Percentiles rank a stretch among this genome's conserved stretches.
These are phyloP conservation scores for Caenorhabditis sp. DNA, from an alignment of 2,888 invertebrate genomes.

Conservation along the genomic window DNA sequence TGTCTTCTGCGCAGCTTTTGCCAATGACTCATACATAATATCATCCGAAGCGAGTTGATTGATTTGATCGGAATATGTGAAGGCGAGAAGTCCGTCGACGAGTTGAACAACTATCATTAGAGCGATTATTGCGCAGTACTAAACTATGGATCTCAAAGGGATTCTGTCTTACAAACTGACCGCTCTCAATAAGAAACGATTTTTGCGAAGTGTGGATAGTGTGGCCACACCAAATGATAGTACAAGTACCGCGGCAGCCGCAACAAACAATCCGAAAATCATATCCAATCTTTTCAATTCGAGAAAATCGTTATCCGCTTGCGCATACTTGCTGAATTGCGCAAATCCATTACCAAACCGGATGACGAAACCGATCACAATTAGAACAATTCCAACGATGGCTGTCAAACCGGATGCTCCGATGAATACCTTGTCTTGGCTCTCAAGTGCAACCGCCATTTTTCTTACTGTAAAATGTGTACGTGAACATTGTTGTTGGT, in stretches of 20 bases:
- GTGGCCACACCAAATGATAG: slow-evolving; percentile 40
- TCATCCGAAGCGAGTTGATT: slow-evolving; percentile 46
- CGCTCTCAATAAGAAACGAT: slow-evolving; percentile 38
- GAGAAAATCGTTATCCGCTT: slow-evolving; percentile 50
- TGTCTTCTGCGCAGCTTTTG: slow-evolving; percentile 17
- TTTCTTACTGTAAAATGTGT: background rate
- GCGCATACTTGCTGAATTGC: slow-evolving; percentile 38
- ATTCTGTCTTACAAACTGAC: slow-evolving; percentile 16
- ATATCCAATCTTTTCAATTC: slow-evolving; percentile 46
- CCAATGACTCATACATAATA: slow-evolving; percentile 33
- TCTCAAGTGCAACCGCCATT: slow-evolving; percentile 9
- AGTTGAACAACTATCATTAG: slow-evolving; percentile 50
- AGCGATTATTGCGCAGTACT: slow-evolving; percentile 50
- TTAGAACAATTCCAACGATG: slow-evolving; percentile 39
- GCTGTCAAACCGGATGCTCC: slow-evolving; percentile 32
- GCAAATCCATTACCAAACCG: slow-evolving; percentile 49
- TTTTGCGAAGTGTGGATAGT: slow-evolving; percentile 27
- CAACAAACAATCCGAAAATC: slow-evolving; percentile 48
- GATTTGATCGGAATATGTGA: slow-evolving; percentile 47
- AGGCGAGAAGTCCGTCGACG: slow-evolving; percentile 47
- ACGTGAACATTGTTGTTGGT: background rate
- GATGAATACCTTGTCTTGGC: slow-evolving; percentile 44
- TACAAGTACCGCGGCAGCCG: slow-evolving; percentile 43
- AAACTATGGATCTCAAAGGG: background rate
- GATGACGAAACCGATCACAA: slow-evolving; percentile 50